Evolutionary conservation across 2,797 vertebrate genomes (phyloP).

Genomic region (Pygocentrus nattereri): DNA sequence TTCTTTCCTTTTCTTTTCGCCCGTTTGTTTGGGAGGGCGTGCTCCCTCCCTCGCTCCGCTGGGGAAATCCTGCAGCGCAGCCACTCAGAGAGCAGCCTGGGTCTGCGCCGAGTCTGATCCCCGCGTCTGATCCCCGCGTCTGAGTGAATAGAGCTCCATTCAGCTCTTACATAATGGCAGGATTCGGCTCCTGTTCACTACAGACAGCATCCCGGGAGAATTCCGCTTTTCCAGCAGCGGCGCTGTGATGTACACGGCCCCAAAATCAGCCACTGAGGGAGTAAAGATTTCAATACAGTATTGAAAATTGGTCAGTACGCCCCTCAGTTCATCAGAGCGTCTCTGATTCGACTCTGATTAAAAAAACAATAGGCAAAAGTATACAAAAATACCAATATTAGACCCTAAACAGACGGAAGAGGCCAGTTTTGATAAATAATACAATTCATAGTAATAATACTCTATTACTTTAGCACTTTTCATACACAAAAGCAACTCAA

Average conservation of each 20-base stretch:
- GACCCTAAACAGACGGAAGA: no score
- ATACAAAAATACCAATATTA: no score
- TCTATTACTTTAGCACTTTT: no score
- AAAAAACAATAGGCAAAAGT: no score
- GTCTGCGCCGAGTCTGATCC: background rate
- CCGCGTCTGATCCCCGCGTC: background rate
- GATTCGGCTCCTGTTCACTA: background rate
- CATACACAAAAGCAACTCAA: no score
- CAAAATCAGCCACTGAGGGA: background rate
- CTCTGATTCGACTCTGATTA: no score
- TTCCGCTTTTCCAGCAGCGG: background rate
- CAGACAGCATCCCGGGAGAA: background rate
- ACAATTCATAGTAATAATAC: no score
- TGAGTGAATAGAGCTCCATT: slow-evolving; percentile 10
- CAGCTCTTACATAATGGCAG: slow-evolving; percentile 8
- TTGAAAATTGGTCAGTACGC: no score
- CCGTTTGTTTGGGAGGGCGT: slow-evolving; percentile 23
- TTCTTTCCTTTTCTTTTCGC: background rate
- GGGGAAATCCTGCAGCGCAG: slow-evolving; percentile 17
- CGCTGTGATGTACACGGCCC: background rate
- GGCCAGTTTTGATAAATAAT: no score
- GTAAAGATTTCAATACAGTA: no score
- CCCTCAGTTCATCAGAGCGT: no score
- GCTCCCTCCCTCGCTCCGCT: background rate
- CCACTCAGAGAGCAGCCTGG: slow-evolving; percentile 2